phyloP scores from a whole-genome alignment of 2,113 vertebrate genomes.

The Erpornis zantholeuca region DNA sequence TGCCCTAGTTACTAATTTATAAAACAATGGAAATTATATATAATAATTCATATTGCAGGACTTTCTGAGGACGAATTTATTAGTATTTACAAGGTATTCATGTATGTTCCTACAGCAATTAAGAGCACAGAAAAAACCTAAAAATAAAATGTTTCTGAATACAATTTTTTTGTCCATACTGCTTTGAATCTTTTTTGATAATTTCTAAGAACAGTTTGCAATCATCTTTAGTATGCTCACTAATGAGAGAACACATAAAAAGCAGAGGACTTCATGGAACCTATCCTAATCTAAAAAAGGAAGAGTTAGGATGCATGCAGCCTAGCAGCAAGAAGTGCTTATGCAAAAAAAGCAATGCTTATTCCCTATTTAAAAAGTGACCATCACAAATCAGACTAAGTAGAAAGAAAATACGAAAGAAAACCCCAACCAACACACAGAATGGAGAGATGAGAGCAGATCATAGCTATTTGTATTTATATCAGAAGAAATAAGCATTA shows the following conservation, averaged over 20 bases:
- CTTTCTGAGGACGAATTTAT: neutral
- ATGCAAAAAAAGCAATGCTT: neutral
- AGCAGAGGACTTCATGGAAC: neutral
- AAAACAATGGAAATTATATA: neutral
- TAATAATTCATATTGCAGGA: no score
- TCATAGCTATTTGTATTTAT: neutral
- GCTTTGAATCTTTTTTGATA: neutral
- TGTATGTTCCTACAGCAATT: neutral
- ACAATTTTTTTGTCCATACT: neutral
- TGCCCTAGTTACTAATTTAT: neutral
- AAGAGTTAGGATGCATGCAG: neutral
- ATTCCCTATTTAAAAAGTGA: neutral
- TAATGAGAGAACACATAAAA: neutral
- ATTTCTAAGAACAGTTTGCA: neutral
- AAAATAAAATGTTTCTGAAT: neutral
- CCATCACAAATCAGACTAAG: neutral
- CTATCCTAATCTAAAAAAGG: neutral
- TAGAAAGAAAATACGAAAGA: neutral
- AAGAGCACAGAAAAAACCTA: neutral
- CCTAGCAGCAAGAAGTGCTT: neutral
- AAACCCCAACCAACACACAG: fast-evolving
- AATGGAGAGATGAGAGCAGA: neutral
- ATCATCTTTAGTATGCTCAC: neutral
- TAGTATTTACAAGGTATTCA: neutral
- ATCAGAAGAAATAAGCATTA: neutral